Percentiles rank a stretch among this genome's conserved stretches.
Conservation (phyloP, 2,113 vertebrate species). For the Ptychochromis oligacanthus region DNA sequence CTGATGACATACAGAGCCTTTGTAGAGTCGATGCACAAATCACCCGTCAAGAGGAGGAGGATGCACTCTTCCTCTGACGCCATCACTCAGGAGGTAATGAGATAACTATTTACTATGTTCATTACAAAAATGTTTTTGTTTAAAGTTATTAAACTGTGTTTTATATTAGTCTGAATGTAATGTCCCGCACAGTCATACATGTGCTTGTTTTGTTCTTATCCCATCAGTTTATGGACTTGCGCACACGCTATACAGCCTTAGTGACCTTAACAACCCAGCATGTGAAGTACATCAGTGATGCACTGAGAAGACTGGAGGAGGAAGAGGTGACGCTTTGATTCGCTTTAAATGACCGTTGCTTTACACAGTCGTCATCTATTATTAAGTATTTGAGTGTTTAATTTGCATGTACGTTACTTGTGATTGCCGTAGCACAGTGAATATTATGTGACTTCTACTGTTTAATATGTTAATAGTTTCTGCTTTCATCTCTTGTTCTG, state of each 20-base stretch:
- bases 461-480: not conserved
- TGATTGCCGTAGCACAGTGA: not conserved
- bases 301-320: conserved; percentile 90
- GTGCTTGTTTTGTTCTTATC: not conserved
- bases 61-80: conserved; percentile 94
- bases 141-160: not conserved
- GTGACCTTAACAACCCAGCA: conserved; percentile 96
- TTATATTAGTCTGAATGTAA: not conserved
- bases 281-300: conserved; percentile 97
- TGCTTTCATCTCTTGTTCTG: not conserved
- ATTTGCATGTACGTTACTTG: fast-evolving
- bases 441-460: not conserved
- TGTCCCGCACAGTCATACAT: fast-evolving
- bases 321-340: conserved; percentile 85
- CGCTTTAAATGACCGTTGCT: not conserved
- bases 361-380: not conserved
- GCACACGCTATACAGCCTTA: conserved; percentile 94
- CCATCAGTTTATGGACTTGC: conserved; percentile 95
- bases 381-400: not conserved
- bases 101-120: fast-evolving
- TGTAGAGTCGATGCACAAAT: conserved; percentile 96
- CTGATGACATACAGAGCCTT: conserved; percentile 97
- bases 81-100: conserved; percentile 93
- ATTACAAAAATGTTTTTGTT: not conserved
- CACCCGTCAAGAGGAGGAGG: conserved; percentile 89